phyloP scores from a whole-genome alignment of 2,888 invertebrate genomes.

The Drosophila seclusa region DNA sequence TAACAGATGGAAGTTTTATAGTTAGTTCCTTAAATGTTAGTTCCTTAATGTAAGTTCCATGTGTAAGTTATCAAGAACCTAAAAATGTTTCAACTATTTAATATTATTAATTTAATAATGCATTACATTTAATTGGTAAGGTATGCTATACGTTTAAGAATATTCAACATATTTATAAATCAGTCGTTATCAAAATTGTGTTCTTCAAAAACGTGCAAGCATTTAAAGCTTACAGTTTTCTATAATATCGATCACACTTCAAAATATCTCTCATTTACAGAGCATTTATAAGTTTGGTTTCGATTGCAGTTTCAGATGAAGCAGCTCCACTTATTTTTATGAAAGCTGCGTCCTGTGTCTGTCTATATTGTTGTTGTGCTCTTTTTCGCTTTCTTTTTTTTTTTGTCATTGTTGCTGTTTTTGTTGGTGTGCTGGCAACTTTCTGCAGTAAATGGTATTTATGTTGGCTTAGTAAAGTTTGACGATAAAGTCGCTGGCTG shows the following conservation, averaged over 20 bases:
- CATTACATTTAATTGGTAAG: accelerated
- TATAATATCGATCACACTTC: background rate
- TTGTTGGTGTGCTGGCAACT: conserved; percentile 64
- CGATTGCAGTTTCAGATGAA: conserved; percentile 12
- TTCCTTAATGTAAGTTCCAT: background rate
- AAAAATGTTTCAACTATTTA: background rate
- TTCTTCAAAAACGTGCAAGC: background rate
- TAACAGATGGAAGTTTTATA: background rate
- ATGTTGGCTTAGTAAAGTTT: conserved; percentile 80
- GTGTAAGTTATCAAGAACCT: background rate
- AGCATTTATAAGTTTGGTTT: conserved; percentile 21
- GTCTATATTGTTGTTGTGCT: conserved; percentile 11
- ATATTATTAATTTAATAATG: background rate
- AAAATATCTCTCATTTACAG: background rate
- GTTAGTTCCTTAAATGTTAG: background rate
- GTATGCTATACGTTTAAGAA: background rate
- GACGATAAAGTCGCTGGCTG: conserved; percentile 62
- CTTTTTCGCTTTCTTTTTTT: conserved; percentile 9
- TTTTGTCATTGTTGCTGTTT: conserved; percentile 17
- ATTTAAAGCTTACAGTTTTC: background rate
- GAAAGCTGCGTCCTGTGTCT: conserved; percentile 42
- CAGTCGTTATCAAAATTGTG: background rate
- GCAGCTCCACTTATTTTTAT: conserved; percentile 65
- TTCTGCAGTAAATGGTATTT: conserved; percentile 80
- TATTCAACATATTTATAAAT: background rate